A percentile compares a stretch with the other conserved stretches of the same genome.
Evolutionary conservation across 2,113 vertebrate species (phyloP).

Genomic region (Poicephalus gulielmi): DNA sequence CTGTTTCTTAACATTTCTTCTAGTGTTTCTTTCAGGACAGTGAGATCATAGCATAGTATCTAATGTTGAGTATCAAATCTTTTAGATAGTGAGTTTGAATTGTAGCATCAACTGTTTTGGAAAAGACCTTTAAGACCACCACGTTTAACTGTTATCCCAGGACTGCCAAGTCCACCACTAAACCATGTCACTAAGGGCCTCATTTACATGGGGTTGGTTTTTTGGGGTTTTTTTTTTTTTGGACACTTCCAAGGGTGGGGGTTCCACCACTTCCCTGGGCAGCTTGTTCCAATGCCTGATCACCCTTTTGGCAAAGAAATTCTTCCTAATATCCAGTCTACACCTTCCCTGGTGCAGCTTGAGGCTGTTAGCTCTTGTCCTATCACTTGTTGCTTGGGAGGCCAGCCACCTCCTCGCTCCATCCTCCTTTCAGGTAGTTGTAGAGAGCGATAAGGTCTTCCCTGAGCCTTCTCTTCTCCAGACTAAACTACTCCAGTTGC

Average conservation of each 20-base stretch:
- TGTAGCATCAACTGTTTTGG: background rate
- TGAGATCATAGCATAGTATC: background rate
- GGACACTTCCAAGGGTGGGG: background rate
- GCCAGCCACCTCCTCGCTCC: no score
- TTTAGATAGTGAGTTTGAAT: background rate
- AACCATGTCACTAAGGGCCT: background rate
- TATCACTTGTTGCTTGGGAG: no score
- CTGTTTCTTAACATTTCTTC: background rate
- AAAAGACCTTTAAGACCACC: background rate
- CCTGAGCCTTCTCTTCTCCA: background rate
- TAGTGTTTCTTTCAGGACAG: background rate
- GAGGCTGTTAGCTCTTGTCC: no score
- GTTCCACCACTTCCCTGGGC: background rate
- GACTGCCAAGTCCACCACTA: background rate
- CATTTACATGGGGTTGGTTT: background rate
- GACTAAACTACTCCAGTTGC: background rate
- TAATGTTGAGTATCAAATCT: background rate
- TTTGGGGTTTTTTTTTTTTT: no score
- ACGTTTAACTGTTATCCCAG: background rate
- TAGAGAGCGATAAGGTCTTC: no score
- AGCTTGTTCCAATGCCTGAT: background rate
- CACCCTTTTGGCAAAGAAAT: background rate
- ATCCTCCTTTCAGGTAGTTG: no score
- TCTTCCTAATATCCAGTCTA: no score
- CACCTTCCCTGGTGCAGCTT: no score